Evolutionary conservation across 2,113 vertebrate species (phyloP).

Genomic region (Rhombomys opimus): DNA sequence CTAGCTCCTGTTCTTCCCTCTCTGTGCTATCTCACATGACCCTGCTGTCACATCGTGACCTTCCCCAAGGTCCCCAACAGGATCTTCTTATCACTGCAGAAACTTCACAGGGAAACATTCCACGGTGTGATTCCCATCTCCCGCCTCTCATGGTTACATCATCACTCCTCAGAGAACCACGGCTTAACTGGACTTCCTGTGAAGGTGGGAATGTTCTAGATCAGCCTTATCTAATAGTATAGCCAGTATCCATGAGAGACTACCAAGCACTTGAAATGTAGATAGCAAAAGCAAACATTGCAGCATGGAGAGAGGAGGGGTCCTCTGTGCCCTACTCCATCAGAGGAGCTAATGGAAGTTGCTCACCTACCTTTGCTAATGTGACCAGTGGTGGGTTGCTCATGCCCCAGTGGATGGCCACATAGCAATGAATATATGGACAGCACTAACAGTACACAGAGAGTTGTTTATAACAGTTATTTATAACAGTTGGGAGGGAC

Average conservation of each 20-base stretch:
- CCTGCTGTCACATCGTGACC: neutral
- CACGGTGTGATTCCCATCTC: neutral
- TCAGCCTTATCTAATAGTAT: neutral
- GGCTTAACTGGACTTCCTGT: neutral
- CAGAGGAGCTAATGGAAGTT: too few relatives aligned
- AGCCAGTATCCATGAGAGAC: neutral
- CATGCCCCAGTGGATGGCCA: neutral
- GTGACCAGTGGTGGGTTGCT: neutral
- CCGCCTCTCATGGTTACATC: neutral
- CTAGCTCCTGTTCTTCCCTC: neutral
- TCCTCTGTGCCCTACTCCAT: too few relatives aligned
- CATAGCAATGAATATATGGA: neutral
- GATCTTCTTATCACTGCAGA: neutral
- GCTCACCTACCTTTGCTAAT: neutral
- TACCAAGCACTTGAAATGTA: neutral
- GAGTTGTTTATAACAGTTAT: neutral
- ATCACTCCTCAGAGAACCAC: neutral
- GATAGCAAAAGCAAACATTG: neutral
- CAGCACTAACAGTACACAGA: neutral
- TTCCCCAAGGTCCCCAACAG: too few relatives aligned
- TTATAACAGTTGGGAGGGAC: neutral
- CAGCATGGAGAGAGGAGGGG: neutral
- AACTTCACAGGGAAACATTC: neutral
- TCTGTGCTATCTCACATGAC: too few relatives aligned
- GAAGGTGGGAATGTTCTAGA: neutral